These are phyloP conservation scores for Brachionus calyciflorus DNA, from an alignment of 1,140 invertebrate species.

Conservation along the genomic window DNA sequence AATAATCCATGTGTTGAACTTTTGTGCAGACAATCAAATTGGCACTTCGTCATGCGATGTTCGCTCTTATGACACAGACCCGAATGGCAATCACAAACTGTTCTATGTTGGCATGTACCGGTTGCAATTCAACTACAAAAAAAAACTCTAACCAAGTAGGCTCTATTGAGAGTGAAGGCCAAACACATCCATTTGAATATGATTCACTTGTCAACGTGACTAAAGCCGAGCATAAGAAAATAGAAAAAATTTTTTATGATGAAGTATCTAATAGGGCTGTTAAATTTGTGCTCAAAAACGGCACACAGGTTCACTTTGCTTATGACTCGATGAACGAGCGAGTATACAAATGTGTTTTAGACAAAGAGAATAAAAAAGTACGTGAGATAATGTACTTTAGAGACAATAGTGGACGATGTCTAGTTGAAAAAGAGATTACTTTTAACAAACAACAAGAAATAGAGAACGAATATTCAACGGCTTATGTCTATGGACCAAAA, in stretches of 20 bases:
- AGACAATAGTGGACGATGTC: conserved; percentile 14
- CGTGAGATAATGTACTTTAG: background rate
- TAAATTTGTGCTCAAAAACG: conserved; percentile 25
- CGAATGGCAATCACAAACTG: conserved; percentile 17
- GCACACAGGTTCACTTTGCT: background rate
- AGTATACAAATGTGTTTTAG: background rate
- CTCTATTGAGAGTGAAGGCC: background rate
- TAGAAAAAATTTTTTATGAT: conserved; percentile 9
- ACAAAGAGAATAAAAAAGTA: background rate
- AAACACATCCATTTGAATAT: background rate
- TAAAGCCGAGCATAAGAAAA: background rate
- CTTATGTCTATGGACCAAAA: conserved; percentile 14
- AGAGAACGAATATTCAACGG: background rate
- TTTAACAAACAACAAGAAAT: background rate
- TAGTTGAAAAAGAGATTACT: conserved; percentile 14
- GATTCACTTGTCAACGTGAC: background rate
- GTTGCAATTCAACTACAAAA: background rate
- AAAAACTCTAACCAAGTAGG: background rate
- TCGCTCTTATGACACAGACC: background rate
- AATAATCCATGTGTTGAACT: background rate
- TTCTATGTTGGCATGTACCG: background rate
- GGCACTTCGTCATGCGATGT: background rate
- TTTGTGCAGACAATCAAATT: background rate
- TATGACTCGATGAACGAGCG: background rate
- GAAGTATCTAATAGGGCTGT: background rate